Conservation (phyloP, 2,888 invertebrate species). For the Hypomecis atomaria region DNA sequence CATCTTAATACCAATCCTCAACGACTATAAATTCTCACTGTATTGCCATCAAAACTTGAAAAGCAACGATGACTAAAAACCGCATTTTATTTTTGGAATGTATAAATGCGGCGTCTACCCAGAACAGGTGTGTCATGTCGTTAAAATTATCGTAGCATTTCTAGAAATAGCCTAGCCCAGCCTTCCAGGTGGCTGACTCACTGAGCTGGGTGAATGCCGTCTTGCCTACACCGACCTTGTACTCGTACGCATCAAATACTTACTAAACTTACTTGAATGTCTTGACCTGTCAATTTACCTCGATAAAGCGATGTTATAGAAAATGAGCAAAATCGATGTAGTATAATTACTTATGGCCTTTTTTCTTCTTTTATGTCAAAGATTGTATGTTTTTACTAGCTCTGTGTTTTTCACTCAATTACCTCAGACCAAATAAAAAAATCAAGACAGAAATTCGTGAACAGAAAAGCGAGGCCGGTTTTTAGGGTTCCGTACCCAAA, state of each 20-base stretch:
- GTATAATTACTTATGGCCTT: too few species aligned
- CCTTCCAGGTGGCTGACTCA: constrained; percentile 55
- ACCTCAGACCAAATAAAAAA: too few species aligned
- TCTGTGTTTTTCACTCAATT: too few species aligned
- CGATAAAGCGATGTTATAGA: too few species aligned
- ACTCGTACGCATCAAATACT: constrained; percentile 16
- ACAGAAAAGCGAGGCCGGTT: too few species aligned
- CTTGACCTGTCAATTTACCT: not conserved
- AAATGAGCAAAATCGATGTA: too few species aligned
- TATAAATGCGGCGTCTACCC: constrained; percentile 45
- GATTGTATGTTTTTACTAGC: too few species aligned
- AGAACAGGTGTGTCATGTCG: constrained; percentile 57
- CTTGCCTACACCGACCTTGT: constrained; percentile 22
- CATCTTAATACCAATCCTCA: too few species aligned
- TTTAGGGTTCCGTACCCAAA: too few species aligned
- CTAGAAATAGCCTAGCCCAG: constrained; percentile 59
- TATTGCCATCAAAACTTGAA: not conserved
- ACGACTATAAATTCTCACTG: too few species aligned
- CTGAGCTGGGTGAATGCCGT: constrained; percentile 34
- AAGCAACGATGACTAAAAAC: constrained; percentile 26
- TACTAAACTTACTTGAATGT: not conserved
- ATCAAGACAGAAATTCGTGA: too few species aligned
- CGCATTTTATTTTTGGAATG: constrained; percentile 41
- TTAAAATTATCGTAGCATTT: constrained; percentile 57
- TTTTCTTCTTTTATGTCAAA: too few species aligned